Base-by-base conservation (phyloP, 2,888 invertebrate species). In the Harpalus rubripes region DNA sequence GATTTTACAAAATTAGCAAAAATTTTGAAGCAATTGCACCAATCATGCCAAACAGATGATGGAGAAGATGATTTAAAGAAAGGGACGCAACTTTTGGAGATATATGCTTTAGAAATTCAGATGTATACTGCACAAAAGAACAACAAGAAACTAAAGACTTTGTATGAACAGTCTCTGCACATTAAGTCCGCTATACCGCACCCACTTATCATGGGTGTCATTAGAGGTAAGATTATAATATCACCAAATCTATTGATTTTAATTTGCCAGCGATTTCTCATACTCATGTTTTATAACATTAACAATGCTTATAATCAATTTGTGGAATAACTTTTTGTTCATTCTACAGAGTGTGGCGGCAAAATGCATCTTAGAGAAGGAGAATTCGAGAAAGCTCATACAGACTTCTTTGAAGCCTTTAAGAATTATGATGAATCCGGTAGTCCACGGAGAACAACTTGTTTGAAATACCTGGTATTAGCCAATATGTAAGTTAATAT, bases 121-220 rank as follows among this genome's bases (percentile, higher is more conserved):
- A 99, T 99, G 99, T 99, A 99, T 91, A 99, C 99, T 0, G 98
- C 98, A 85, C 99, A 99, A 93, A 99, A 99, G 91, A 99, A 99
- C 91, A 99, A 99, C 91, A 99, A 99, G 91, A 98, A 99, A 91
- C 91, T 99, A 56, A 98, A 98, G 92, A 96, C 97, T 0, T 92
- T 99, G 12, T 99, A 99, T 90, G 99, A 99, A 91, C 98, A 99
- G 90, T 99, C 99, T 0, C 93, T 99, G 87, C 98, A 99, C 91
- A 99, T 99, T 88, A 99, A 99, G 91, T 98, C 99, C 59, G 99
- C 99, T 79, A 99, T 99, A 90, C 99, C 99, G n/a, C 99, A 99
- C 94, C 99, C 99, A 2, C 93, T 99, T 41, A 99, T 99, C 88
- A 99, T 99, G 99, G 99, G 99, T 12, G 99, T 99, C 44, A 99